These are phyloP conservation scores for Hanleya hanleyi DNA, from an alignment of 2,888 invertebrate species.

Conservation along the genomic window DNA sequence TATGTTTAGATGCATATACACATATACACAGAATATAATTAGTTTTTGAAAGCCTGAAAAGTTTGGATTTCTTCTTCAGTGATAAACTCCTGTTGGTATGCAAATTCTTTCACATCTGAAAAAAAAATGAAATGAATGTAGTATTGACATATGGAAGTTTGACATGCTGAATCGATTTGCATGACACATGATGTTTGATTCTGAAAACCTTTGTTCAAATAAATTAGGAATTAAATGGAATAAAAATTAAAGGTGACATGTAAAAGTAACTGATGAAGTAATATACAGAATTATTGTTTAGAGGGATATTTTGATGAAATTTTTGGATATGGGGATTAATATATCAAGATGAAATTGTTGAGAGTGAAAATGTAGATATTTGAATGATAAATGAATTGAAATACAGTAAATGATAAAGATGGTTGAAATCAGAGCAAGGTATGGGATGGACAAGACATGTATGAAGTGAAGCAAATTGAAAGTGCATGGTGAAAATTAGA, in stretches of 20 bases:
- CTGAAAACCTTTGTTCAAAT: too few relatives aligned
- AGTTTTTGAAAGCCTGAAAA: background rate
- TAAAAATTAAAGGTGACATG: too few relatives aligned
- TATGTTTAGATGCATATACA: background rate
- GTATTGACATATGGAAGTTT: background rate
- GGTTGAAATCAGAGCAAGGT: too few relatives aligned
- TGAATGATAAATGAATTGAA: background rate
- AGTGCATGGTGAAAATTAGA: background rate
- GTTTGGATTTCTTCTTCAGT: background rate
- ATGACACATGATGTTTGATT: background rate
- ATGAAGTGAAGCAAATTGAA: too few relatives aligned
- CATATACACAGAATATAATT: too few relatives aligned
- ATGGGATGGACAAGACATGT: too few relatives aligned
- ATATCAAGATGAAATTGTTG: background rate
- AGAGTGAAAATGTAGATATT: too few relatives aligned
- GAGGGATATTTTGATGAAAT: background rate
- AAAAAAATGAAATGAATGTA: background rate
- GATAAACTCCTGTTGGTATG: background rate
- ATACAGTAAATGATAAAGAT: background rate
- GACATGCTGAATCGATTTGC: background rate
- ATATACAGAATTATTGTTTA: background rate
- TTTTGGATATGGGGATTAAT: background rate
- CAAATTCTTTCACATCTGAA: constrained; percentile 44
- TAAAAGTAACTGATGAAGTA: background rate
- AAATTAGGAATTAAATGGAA: background rate